Conservation (phyloP, 1,140 invertebrate genomes). For the Drosophila bipectinata region DNA sequence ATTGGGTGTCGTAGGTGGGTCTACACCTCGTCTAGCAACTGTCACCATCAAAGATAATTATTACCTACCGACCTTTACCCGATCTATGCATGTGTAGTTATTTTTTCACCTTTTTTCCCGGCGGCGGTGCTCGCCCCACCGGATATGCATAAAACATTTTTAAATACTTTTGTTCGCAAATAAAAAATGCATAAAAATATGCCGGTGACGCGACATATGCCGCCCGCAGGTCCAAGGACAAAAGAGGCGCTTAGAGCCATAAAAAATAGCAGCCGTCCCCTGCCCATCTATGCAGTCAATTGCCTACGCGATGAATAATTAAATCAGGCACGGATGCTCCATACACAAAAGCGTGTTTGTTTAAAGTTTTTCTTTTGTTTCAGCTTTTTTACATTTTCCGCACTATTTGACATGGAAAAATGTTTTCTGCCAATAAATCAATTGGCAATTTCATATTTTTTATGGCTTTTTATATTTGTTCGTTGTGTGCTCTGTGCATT, state of each 20-base stretch:
- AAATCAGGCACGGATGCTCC: conserved; percentile 55
- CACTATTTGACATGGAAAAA: conserved; percentile 69
- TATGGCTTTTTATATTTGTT: not conserved
- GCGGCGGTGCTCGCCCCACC: not conserved
- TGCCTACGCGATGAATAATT: conserved; percentile 66
- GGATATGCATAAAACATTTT: conserved; percentile 64
- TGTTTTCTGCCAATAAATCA: conserved; percentile 73
- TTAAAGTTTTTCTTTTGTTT: conserved; percentile 50
- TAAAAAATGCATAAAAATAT: conserved; percentile 64
- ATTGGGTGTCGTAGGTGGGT: conserved; percentile 1
- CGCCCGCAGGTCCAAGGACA: conserved; percentile 43
- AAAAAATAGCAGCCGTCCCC: conserved; percentile 11
- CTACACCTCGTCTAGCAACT: conserved; percentile 46
- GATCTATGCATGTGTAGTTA: conserved; percentile 8
- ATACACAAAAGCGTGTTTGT: conserved; percentile 54
- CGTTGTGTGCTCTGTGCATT: conserved; percentile 16
- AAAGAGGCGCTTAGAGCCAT: conserved; percentile 59
- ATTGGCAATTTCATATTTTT: conserved; percentile 55
- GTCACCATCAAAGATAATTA: conserved; percentile 67
- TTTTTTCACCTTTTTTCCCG: conserved; percentile 22
- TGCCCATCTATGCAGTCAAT: conserved; percentile 21
- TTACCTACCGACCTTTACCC: conserved; percentile 19
- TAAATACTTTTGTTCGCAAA: conserved; percentile 36
- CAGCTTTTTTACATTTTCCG: conserved; percentile 62
- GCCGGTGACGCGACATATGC: conserved; percentile 61